Evolutionary conservation across 2,888 invertebrate species (phyloP).

Genomic region (Chrysopilus asiliformis): DNA sequence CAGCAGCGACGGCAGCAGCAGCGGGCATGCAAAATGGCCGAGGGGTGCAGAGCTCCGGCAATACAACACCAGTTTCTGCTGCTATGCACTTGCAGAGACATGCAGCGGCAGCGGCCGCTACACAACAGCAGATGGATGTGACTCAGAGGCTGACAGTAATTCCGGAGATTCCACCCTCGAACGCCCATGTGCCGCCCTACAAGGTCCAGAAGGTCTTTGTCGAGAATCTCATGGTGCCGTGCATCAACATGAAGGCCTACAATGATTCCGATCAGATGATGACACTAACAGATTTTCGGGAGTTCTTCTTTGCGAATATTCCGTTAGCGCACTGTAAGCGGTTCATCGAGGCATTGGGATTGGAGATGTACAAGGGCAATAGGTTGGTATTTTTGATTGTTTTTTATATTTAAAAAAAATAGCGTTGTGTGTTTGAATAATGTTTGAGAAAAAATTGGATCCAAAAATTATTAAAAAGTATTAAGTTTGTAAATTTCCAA

Average conservation of each 20-base stretch:
- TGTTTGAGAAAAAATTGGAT: no score
- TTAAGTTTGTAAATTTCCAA: no score
- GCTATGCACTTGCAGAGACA: no score
- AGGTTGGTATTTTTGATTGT: slow-evolving; percentile 43
- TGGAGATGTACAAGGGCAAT: slow-evolving; percentile 72
- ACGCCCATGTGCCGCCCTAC: slow-evolving; percentile 55
- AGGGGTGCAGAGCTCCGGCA: no score
- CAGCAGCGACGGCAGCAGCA: slow-evolving; percentile 32
- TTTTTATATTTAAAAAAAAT: background rate
- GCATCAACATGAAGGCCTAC: slow-evolving; percentile 78
- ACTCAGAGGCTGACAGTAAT: slow-evolving; percentile 47
- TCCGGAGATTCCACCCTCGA: slow-evolving; percentile 49
- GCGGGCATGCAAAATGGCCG: no score
- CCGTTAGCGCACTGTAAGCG: slow-evolving; percentile 62
- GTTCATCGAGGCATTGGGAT: slow-evolving; percentile 64
- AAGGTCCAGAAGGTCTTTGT: slow-evolving; percentile 71
- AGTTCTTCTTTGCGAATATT: slow-evolving; percentile 66
- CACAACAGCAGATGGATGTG: slow-evolving; percentile 16
- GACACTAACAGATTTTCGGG: slow-evolving; percentile 68
- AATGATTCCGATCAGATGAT: slow-evolving; percentile 68
- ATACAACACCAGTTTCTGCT: no score
- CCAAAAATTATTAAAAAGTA: no score
- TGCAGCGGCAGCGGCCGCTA: no score
- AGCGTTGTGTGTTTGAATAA: no score
- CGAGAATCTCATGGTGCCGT: slow-evolving; percentile 68